Conservation (phyloP, 2,797 vertebrate species). For the Tangara arthus region DNA sequence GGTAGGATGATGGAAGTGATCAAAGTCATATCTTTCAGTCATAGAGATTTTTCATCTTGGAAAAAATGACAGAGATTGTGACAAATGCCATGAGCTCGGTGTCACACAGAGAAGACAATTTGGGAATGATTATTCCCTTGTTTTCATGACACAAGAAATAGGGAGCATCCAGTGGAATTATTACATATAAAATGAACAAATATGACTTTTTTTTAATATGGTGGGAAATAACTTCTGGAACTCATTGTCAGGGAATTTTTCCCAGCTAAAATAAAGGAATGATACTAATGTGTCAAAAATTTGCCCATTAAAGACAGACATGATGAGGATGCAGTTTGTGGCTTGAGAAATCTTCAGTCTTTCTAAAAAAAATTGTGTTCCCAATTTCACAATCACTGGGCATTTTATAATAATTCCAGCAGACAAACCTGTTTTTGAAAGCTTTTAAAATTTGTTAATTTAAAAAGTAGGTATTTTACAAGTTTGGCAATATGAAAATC, state of each 20-base stretch:
- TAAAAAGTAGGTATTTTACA: neutral
- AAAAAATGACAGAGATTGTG: neutral
- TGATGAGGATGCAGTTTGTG: neutral
- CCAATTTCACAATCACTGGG: neutral
- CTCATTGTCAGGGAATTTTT: neutral
- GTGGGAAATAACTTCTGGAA: neutral
- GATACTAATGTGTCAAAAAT: neutral
- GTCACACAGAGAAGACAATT: neutral
- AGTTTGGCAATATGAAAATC: neutral
- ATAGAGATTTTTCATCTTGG: neutral
- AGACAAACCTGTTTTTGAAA: neutral
- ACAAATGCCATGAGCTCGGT: neutral
- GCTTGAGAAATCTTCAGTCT: neutral
- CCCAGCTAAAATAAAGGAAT: neutral
- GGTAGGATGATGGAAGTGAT: neutral
- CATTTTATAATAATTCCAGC: neutral
- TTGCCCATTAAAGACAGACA: neutral
- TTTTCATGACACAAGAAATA: conserved; percentile 19
- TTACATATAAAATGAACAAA: neutral
- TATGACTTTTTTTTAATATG: neutral
- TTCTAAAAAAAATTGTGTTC: neutral
- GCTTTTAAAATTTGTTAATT: neutral
- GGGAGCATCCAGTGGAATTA: neutral
- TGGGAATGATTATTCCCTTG: conserved; percentile 22
- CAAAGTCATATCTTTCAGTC: neutral